A percentile compares a stretch with the other conserved stretches of the same genome.
These are phyloP conservation scores for Eonycteris spelaea DNA, from an alignment of 2,113 vertebrate genomes.

Conservation along the genomic window DNA sequence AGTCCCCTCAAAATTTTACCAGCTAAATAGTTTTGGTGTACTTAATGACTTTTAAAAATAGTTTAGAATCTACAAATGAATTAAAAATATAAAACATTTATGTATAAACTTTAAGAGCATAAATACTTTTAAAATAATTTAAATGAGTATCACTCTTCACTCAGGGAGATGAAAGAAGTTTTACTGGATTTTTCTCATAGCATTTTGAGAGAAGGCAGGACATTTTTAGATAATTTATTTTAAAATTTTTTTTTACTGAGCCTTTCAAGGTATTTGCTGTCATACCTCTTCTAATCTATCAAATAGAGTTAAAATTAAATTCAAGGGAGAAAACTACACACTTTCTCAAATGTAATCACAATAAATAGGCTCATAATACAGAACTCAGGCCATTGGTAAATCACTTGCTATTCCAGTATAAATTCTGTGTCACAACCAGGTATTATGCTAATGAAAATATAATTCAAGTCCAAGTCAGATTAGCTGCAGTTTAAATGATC, in stretches of 20 bases:
- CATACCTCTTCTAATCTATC: neutral
- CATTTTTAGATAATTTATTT: neutral
- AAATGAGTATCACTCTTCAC: neutral
- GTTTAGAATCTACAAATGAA: too few species aligned
- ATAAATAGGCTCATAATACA: neutral
- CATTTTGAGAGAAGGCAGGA: conserved; percentile 12
- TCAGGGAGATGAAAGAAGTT: neutral
- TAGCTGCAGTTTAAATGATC: neutral
- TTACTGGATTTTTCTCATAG: neutral
- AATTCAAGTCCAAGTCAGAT: neutral
- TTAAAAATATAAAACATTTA: too few species aligned
- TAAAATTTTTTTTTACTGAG: neutral
- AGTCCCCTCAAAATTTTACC: neutral
- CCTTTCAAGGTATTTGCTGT: neutral
- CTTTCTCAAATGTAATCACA: neutral
- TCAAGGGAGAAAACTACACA: neutral
- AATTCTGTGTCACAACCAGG: neutral
- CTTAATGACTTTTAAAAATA: neutral
- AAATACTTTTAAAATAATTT: conserved; percentile 21
- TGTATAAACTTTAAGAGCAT: neutral
- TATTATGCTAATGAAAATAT: neutral
- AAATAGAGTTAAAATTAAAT: conserved; percentile 32
- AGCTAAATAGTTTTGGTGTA: neutral
- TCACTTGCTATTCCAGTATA: neutral
- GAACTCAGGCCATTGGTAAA: neutral